Evolutionary conservation across 2,888 invertebrate species (phyloP), one percentile per base, ranked within the genome.

Genomic region (Leucophenga montana): DNA sequence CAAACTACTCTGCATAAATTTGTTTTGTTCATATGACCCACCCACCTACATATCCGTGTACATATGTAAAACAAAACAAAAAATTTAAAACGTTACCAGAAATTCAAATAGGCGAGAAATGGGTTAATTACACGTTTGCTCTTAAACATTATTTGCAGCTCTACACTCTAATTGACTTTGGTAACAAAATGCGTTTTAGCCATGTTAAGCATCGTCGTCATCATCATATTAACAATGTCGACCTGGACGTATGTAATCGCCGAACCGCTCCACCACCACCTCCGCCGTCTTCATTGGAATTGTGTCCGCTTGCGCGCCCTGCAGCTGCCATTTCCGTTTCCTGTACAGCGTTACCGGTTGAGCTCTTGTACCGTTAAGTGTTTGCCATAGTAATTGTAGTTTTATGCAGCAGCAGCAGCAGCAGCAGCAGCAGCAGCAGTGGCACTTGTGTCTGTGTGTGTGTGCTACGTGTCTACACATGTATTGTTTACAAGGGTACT

Each of bases 201-300:
- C 82, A 75, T 77, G 83, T 73, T 76, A 77, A 79, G 84, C 80
- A 74, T 77, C 83, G 77, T 83, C 77, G 79, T 81, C 79, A 74
- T 76, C 83, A 75, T 81, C 81, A 79, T 81, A 84, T 81, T 84
- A 81, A 79, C 81, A 64, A 64, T 13, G 39, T 14, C n/a, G 33
- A 39, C 39, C 8, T 18, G 61, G 13, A 57, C 44, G 39, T 8
- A 11, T n/a, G 44, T 16, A 2, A 61, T 18, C 16, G 18, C 61
- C 9, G 13, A 1, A 39, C 3, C 18, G 39, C 44, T 18, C 9
- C n/a, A 0, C 9, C 14, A 44, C 11, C 16, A 18, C 33, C 16
- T 61, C 39, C 18, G 11, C 18, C 2, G 11, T 11, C 11, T 0
- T 9, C 20, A 14, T 9, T 20, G 39, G 27, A 9, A 27, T 27